These are phyloP conservation scores for Sceloporus undulatus DNA, from an alignment of 2,113 vertebrate species.

Conservation along the genomic window DNA sequence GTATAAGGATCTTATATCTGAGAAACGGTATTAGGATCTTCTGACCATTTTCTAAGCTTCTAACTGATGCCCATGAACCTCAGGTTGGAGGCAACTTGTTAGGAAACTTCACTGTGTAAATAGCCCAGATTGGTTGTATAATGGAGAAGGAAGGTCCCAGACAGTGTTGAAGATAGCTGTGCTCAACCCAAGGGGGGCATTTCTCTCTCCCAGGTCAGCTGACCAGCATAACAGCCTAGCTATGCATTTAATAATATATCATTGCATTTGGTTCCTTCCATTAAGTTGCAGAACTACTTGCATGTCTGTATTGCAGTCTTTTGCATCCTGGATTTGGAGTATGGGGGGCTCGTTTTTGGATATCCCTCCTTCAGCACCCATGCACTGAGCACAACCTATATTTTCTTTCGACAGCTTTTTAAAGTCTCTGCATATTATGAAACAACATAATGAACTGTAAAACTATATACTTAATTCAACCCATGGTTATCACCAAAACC, in stretches of 20 bases:
- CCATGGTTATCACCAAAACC: slow-evolving; percentile 42
- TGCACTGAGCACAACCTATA: background rate
- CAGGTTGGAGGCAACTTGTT: too few relatives aligned
- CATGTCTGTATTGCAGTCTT: background rate
- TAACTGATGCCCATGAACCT: too few relatives aligned
- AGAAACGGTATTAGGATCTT: too few relatives aligned
- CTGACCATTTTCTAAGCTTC: too few relatives aligned
- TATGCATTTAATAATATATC: background rate
- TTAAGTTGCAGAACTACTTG: background rate
- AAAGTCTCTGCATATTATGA: background rate
- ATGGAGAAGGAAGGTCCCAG: too few relatives aligned
- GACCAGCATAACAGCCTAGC: background rate
- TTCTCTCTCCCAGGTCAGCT: background rate
- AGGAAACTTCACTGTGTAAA: too few relatives aligned
- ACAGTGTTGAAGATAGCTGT: too few relatives aligned
- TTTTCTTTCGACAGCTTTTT: background rate
- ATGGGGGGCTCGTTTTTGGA: background rate
- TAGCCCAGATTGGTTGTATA: too few relatives aligned
- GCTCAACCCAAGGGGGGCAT: too few relatives aligned
- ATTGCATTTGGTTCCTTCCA: too few relatives aligned
- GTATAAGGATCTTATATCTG: too few relatives aligned
- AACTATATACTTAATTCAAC: slow-evolving; percentile 37
- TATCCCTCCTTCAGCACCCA: background rate
- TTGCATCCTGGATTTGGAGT: background rate
- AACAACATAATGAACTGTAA: slow-evolving; percentile 22